Evolutionary conservation across 2,113 vertebrate genomes (phyloP).

Genomic region (Pseudorectes ferrugineus): DNA sequence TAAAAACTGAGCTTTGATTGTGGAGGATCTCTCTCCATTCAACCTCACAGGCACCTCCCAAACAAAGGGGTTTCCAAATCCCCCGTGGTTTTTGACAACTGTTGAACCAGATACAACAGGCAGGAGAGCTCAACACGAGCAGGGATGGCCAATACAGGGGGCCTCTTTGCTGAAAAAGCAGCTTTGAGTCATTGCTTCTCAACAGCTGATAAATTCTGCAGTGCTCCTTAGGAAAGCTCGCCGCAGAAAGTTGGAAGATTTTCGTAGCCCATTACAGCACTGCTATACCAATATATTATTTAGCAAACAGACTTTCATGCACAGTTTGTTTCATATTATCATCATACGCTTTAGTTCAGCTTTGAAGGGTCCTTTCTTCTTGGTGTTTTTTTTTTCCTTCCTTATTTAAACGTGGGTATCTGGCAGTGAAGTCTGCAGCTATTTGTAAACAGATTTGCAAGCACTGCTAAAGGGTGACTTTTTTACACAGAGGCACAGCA

Average conservation of each 20-base stretch:
- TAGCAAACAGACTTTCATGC: not conserved
- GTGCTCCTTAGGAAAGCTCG: not conserved
- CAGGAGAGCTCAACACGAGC: not conserved
- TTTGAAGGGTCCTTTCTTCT: not conserved
- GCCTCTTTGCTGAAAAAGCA: not conserved
- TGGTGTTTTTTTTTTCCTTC: not conserved
- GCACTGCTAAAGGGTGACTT: not conserved
- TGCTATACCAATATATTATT: not conserved
- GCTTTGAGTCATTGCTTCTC: not conserved
- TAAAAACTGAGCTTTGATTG: not conserved
- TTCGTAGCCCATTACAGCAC: not conserved
- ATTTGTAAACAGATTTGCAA: slow-evolving; percentile 18
- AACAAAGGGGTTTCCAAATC: not conserved
- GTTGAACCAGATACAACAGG: not conserved
- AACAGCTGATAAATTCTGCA: not conserved
- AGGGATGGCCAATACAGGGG: not conserved
- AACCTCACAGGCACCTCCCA: not conserved
- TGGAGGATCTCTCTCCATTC: not conserved
- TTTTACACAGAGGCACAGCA: not conserved
- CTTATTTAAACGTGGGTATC: not conserved
- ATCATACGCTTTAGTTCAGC: not conserved
- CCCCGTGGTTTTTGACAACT: not conserved
- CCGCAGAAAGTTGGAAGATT: not conserved
- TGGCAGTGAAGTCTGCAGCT: not conserved
- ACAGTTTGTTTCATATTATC: not conserved